Conservation (phyloP, 2,797 vertebrate species). For the Eurystomus glaucurus region DNA sequence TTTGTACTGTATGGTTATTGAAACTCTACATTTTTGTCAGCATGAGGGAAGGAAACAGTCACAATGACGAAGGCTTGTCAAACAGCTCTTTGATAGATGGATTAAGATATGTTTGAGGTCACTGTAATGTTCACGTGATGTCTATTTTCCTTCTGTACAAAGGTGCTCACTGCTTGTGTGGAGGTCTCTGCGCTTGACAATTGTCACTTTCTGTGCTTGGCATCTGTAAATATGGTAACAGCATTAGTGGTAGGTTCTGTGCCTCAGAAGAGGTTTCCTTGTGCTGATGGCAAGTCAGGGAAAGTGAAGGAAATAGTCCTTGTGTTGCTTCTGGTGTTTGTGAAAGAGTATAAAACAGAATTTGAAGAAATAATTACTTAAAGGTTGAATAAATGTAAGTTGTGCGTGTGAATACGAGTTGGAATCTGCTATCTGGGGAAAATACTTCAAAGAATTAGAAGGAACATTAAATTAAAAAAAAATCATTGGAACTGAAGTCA, state of each 20-base stretch:
- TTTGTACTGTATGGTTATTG: background rate
- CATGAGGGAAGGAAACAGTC: background rate
- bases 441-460: background rate
- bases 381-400: background rate
- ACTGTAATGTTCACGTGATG: background rate
- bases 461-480: background rate
- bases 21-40: background rate
- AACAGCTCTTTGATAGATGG: background rate
- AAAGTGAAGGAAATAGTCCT: background rate
- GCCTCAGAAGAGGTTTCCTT: background rate
- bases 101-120: background rate
- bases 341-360: background rate
- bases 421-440: background rate
- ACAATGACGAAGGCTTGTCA: background rate
- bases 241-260: background rate
- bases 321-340: background rate
- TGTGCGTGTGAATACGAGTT: background rate
- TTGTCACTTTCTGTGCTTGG: background rate
- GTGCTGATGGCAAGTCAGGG: background rate
- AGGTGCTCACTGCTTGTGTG: background rate
- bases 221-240: background rate
- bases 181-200: background rate
- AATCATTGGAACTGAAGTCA: background rate
- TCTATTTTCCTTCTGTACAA: background rate
- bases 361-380: background rate